These are phyloP conservation scores for Leptopilina clavipes DNA, from an alignment of 1,140 invertebrate species.

Conservation along the genomic window DNA sequence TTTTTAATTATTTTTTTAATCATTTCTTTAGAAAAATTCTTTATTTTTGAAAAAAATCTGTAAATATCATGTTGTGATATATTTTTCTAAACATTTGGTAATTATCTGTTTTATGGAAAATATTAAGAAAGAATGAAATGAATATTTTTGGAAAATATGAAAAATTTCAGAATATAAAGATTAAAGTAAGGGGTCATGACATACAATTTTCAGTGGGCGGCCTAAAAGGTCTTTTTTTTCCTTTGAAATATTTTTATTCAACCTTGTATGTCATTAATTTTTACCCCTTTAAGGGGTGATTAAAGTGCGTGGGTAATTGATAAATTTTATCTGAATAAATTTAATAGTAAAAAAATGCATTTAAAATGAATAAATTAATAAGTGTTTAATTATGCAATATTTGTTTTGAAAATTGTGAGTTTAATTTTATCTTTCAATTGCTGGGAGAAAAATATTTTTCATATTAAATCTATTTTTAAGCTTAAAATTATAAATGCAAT, in stretches of 20 bases:
- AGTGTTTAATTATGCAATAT: too few relatives aligned
- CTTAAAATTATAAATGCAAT: too few relatives aligned
- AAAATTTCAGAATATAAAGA: constrained; percentile 1
- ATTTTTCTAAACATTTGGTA: not conserved
- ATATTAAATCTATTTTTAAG: too few relatives aligned
- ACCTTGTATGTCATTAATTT: not conserved
- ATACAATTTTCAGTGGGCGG: constrained; percentile 9
- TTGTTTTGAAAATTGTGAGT: too few relatives aligned
- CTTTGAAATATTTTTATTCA: not conserved
- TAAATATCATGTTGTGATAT: too few relatives aligned
- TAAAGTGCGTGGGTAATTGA: not conserved
- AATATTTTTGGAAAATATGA: not conserved
- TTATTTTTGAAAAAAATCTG: too few relatives aligned
- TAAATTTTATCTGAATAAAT: not conserved
- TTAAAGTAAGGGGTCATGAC: not conserved
- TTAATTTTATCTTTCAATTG: too few relatives aligned
- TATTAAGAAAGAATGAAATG: too few relatives aligned
- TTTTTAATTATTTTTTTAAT: too few relatives aligned
- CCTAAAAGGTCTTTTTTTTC: not conserved
- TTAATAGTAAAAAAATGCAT: not conserved
- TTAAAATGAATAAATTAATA: too few relatives aligned
- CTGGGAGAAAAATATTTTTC: too few relatives aligned
- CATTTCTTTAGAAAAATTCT: too few relatives aligned
- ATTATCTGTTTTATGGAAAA: not conserved
- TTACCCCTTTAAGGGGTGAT: not conserved